Evolutionary conservation across 2,888 invertebrate genomes (phyloP).

Genomic region (Tolmerus cingulatus): DNA sequence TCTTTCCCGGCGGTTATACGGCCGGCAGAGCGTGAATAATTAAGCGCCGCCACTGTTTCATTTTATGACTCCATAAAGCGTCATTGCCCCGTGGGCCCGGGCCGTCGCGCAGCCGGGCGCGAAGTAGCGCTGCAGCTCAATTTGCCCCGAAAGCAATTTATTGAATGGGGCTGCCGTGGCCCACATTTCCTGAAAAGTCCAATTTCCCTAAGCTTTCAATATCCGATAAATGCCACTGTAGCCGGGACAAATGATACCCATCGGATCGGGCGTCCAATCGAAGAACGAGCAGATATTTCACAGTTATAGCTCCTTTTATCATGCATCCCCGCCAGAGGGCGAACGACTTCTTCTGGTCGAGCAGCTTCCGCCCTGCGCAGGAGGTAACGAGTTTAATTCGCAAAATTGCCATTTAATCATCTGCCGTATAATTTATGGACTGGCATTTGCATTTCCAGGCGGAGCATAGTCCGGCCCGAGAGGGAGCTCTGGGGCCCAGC

Average conservation of each 20-base stretch:
- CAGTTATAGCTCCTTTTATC: background rate
- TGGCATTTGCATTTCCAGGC: conserved; percentile 8
- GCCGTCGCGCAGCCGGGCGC: background rate
- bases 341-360: background rate
- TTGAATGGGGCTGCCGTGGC: background rate
- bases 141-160: conserved; percentile 3
- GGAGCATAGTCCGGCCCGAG: background rate
- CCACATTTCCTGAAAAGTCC: conserved; percentile 22
- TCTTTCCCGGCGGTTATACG: background rate
- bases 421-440: conserved; percentile 11
- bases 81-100: background rate
- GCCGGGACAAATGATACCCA: conserved; percentile 14
- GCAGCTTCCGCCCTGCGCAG: background rate
- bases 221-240: background rate
- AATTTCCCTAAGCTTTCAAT: conserved; percentile 32
- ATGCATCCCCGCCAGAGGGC: background rate
- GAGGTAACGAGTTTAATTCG: conserved; percentile 23
- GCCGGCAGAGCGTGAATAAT: background rate
- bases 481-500: background rate
- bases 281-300: conserved; percentile 16
- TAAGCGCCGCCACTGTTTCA: background rate
- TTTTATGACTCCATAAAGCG: background rate
- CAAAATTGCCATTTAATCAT: conserved; percentile 32
- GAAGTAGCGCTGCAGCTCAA: background rate
- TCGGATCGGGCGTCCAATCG: background rate